Conservation (phyloP, 2,888 invertebrate genomes). For the Pristionchus entomophagus region DNA sequence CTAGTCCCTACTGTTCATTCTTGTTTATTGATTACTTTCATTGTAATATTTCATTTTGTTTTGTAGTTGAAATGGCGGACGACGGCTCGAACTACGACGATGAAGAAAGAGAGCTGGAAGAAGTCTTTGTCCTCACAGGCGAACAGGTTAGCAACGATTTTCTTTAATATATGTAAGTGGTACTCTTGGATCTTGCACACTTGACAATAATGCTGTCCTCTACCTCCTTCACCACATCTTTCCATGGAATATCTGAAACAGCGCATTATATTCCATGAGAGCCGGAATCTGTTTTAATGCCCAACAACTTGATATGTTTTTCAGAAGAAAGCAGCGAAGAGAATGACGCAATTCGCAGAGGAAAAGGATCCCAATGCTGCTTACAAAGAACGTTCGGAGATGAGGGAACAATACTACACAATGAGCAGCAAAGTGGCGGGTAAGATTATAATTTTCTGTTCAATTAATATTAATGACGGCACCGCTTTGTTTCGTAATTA, state of each 20-base stretch:
- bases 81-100: not conserved
- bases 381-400: conserved; percentile 31
- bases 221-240: no score
- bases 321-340: not conserved
- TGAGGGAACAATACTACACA: conserved; percentile 24
- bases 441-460: not conserved
- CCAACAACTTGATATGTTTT: not conserved
- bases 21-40: not conserved
- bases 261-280: no score
- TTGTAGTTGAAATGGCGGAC: not conserved
- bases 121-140: not conserved
- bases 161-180: no score
- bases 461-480: no score
- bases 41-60: not conserved
- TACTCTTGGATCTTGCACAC: no score
- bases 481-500: no score
- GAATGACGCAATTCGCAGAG: not conserved
- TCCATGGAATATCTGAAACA: no score
- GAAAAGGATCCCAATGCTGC: not conserved
- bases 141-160: conserved; percentile 11
- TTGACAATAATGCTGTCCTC: no score
- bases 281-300: no score
- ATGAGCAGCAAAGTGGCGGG: conserved; percentile 20
- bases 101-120: not conserved
- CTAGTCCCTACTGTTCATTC: not conserved